Evolutionary conservation across 2,797 vertebrate species (phyloP), one percentile per base, ranked within the genome.

Genomic region (Girardinus metallicus): DNA sequence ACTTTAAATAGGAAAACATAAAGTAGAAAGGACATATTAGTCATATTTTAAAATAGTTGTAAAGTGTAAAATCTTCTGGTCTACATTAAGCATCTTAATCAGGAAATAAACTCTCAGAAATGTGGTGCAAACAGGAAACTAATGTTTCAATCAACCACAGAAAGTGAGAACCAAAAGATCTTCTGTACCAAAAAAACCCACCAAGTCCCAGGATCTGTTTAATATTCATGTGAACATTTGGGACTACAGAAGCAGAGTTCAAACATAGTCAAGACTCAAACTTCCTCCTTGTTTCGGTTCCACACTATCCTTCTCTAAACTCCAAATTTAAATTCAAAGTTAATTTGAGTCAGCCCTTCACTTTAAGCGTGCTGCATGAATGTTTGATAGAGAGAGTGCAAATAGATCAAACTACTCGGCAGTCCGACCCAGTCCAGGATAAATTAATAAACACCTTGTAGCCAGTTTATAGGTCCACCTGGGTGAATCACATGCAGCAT

Each of bases 361-460:
- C 78, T 43, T 74, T 47, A 75, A 75, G 80, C 31, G n/a, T 51
- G 77, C 74, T 36, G 44, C 46, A 72, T 83, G 75, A 77, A 81
- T 80, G 53, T 83, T 81, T 82, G 71, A 82, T 77, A 57, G 70
- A 70, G 77, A 70, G 29, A 55, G 55, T 83, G 82, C 39, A 68
- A 71, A 77, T 47, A 77, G 79, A 80, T 82, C 60, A 57, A 74
- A 80, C 76, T 76, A 57, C 71, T 84, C 49, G 82, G 81, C 76
- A 82, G 64, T 73, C 75, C 62, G 77, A 66, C 44, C 64, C 62
- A 74, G 62, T 43, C 53, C n/a, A 74, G 71, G 62, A 79, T 71
- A 26, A 83, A 83, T 41, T 78, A 74, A 77, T 80, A 75, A 73
- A 79, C 57, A 81, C 71, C 15, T 73, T 68, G 47, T 49, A 79